Evolutionary conservation across 35 echinoderm and acorn worm genomes (phyloP).

Genomic region (Holothuria glaberrima): DNA sequence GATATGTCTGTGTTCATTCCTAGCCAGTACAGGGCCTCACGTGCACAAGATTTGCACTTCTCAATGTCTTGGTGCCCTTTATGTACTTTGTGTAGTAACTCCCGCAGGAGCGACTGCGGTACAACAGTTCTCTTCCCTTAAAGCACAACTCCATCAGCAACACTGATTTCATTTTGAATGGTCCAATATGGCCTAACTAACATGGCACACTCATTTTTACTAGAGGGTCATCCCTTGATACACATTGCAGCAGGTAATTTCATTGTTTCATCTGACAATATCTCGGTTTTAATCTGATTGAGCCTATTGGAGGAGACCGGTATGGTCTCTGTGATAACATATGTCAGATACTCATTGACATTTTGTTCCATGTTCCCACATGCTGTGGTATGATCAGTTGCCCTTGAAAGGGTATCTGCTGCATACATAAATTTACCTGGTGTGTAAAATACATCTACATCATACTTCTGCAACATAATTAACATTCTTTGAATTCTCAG

Average conservation of each 20-base stretch:
- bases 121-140: conserved; percentile 31
- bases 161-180: neutral
- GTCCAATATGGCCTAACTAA: neutral
- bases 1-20: conserved; percentile 25
- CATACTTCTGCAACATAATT: conserved; percentile 69
- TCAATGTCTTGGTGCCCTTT: conserved; percentile 64
- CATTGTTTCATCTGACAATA: conserved; percentile 25
- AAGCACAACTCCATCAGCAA: neutral
- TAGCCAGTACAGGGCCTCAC: conserved; percentile 66
- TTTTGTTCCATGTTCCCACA: conserved; percentile 29
- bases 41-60: conserved; percentile 50
- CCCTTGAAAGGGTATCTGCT: conserved; percentile 45
- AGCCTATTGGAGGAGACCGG: conserved; percentile 9
- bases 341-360: conserved; percentile 25
- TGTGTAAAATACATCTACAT: conserved; percentile 47
- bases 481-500: conserved; percentile 70
- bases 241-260: neutral
- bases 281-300: conserved; percentile 36
- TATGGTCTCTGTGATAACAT: conserved; percentile 31
- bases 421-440: conserved; percentile 44
- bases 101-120: conserved; percentile 4
- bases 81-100: conserved; percentile 72
- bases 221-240: conserved; percentile 1
- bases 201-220: neutral
- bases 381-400: neutral